A percentile compares a stretch with the other conserved stretches of the same genome.
phyloP scores from a whole-genome alignment of 2,113 vertebrate genomes.

The Thunnus maccoyii region DNA sequence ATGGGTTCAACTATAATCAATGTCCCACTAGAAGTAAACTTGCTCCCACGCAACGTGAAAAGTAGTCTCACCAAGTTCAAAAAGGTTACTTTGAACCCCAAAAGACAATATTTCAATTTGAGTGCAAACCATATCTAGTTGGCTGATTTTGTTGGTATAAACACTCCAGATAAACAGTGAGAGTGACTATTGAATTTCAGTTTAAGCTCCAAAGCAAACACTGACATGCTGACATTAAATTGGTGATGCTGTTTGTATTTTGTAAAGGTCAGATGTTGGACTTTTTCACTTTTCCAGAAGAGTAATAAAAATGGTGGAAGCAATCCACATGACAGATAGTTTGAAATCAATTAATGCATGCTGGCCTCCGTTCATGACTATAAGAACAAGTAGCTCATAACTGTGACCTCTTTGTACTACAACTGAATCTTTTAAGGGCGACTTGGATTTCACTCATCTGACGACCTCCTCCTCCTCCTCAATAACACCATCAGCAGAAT shows the following conservation, averaged over 20 bases:
- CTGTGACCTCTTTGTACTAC: neutral
- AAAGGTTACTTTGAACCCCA: too few relatives aligned
- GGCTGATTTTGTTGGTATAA: neutral
- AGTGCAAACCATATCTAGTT: too few relatives aligned
- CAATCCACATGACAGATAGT: neutral
- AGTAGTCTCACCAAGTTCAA: too few relatives aligned
- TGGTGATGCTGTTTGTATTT: neutral
- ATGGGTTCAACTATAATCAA: neutral
- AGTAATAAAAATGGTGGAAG: neutral
- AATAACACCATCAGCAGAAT: conserved; percentile 28
- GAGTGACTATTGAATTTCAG: too few relatives aligned
- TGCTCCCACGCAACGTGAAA: too few relatives aligned
- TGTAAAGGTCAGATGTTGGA: neutral
- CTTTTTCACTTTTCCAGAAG: neutral
- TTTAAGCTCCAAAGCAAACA: neutral
- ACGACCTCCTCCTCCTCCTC: conserved; percentile 6
- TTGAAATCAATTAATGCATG: neutral
- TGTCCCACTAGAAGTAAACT: neutral
- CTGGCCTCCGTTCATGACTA: neutral
- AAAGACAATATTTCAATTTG: too few relatives aligned
- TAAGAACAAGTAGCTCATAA: neutral
- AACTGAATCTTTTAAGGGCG: neutral
- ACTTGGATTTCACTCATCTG: neutral
- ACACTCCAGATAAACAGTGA: neutral
- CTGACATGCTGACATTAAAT: neutral